phyloP scores from a whole-genome alignment of 1,140 invertebrate species.

The Pogonus chalceus region DNA sequence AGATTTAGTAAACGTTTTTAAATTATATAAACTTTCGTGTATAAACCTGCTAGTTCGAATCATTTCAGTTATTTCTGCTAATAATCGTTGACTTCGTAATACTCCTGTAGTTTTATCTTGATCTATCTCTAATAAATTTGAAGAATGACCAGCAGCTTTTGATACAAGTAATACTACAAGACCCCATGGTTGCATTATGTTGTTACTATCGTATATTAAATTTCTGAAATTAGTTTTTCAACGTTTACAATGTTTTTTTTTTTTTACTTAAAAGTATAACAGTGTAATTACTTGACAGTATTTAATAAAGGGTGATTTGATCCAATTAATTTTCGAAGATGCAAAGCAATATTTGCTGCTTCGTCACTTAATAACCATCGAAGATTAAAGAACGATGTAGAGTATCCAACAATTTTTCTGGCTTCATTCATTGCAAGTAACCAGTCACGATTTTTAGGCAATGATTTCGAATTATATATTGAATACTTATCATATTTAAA shows the following conservation, averaged over 20 bases:
- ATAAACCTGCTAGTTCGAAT: conserved; percentile 92
- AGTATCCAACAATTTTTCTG: conserved; percentile 91
- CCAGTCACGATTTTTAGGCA: no score
- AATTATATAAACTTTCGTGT: conserved; percentile 80
- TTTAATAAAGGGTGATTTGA: conserved; percentile 87
- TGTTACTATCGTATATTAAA: neutral
- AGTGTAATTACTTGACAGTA: conserved; percentile 63
- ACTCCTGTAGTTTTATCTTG: conserved; percentile 75
- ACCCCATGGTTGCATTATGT: conserved; percentile 55
- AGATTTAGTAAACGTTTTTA: conserved; percentile 48
- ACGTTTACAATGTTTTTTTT: neutral
- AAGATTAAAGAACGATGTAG: conserved; percentile 86
- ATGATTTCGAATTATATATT: no score
- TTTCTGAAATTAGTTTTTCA: conserved; percentile 1
- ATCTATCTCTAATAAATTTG: conserved; percentile 67
- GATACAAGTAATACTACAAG: conserved; percentile 84
- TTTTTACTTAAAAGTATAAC: neutral
- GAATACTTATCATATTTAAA: no score
- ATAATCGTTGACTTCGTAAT: conserved; percentile 71
- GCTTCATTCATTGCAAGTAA: conserved; percentile 81
- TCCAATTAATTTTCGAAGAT: conserved; percentile 83
- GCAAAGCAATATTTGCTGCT: conserved; percentile 82
- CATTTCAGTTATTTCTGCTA: conserved; percentile 96
- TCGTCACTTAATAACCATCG: conserved; percentile 87
- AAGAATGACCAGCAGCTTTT: conserved; percentile 74